Evolutionary conservation across 2,888 invertebrate species (phyloP), one percentile per base, ranked within the genome.

Genomic region (Cephus spinipes): DNA sequence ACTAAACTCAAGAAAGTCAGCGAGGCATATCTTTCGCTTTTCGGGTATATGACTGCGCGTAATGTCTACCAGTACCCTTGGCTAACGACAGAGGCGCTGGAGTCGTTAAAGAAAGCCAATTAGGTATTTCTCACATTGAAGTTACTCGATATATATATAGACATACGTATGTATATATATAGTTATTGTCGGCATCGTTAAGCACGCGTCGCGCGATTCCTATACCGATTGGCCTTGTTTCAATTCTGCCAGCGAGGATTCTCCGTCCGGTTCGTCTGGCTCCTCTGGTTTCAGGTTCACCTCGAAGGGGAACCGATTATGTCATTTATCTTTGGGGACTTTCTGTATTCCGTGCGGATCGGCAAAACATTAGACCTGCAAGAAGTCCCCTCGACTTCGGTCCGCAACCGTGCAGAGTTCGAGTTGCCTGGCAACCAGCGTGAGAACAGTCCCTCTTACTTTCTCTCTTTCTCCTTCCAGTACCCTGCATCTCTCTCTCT

Each of bases 311-410:
- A 30, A 36, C 11, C 74, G 74, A 74, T 74, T 74, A 74, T 74
- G 74, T 74, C 74, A 74, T 74, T 74, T 74, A 74, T 74, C 74
- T 74, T 33, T 74, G 74, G 74, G 31, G 74, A 74, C 34, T 74
- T 74, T 74, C 74, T 30, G 74, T 74, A 74, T 35, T 74, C 74
- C 74, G 74, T 23, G 74, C 34, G 35, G 55, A 55, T 55, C 55
- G 55, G 23, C 55, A 55, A 55, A 55, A 55, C 55, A 55, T 55
- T 55, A 23, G 55, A 55, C 55, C 55, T 23, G 55, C 55, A 55
- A 55, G 55, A 55, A 55, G 23, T 55, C 23, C 36, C 36, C 31
- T 31, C 71, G 15, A 71, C 31, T 31, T 71, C 23, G 71, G 71
- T 32, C 31, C 3, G 71, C 71, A 32, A 33, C 31, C 15, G 31